Evolutionary conservation across 1,140 invertebrate genomes (phyloP), one percentile per base, ranked within the genome.

Genomic region (Aporrectodea caliginosa): DNA sequence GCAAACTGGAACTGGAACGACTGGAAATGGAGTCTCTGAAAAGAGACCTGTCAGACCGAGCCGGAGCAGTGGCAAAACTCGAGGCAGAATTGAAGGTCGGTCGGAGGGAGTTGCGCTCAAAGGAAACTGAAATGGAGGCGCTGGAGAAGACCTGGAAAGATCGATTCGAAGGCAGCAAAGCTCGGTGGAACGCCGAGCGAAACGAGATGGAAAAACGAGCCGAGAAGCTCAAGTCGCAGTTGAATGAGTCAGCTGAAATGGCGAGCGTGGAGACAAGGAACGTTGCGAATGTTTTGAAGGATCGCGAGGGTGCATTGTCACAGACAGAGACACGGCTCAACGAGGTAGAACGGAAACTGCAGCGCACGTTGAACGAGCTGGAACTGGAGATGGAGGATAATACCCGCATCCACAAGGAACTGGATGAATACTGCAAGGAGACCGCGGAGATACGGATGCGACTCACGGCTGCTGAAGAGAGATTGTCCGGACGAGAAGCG

Each of bases 261-360:
- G 43, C 22, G 43, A 22, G 43, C 6, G 22, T 58, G 6, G 43
- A 58, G 35, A 83, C 83, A 16, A 83, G 81, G 77, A 82, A 85
- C 81, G 83, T 86, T 73, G 83, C 85, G 29, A 83, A 84, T 35
- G 81, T 87, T 73, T 35, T 86, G 27, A 73, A 77, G 27, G 85
- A 86, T 75, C 86, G 86, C 34, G 84, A 87, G 83, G 85, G 84
- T 35, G 85, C 84, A 16, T 86, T 87, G 73, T 79, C 84, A 0
- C 85, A 88, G 76, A 79, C 87, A 32, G 85, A 88, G 72, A 85
- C 86, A 73, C 86, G 85, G 82, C 69, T 87, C 35, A 85, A 85
- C 75, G 86, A 87, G 79, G 82, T 80, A 80, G 85, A 87, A 75
- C 84, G 82, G 75, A 86, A 84, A 81, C 82, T 87, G 22, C 81